Evolutionary conservation across 2,113 vertebrate genomes (phyloP).

Genomic region (Laticauda laticaudata): DNA sequence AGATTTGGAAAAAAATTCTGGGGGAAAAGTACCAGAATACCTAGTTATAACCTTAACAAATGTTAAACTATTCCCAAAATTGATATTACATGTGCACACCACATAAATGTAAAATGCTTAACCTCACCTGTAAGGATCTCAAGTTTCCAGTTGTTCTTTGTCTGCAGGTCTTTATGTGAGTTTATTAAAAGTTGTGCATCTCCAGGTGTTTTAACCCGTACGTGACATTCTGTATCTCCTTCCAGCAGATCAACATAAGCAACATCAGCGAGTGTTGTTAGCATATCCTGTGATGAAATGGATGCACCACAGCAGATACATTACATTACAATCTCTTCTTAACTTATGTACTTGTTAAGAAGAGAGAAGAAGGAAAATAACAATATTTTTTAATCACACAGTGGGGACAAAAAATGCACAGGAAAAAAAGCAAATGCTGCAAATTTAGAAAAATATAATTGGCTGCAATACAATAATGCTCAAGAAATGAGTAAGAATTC

Average conservation of each 20-base stretch:
- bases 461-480: background rate
- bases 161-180: constrained; percentile 73
- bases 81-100: background rate
- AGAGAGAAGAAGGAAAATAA: background rate
- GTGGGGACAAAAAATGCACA: background rate
- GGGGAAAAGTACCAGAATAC: background rate
- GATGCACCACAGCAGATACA: background rate
- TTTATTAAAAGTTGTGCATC: constrained; percentile 76
- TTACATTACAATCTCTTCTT: background rate
- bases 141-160: constrained; percentile 84
- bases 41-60: background rate
- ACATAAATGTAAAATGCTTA: background rate
- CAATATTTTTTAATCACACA: background rate
- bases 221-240: constrained; percentile 88
- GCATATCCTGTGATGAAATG: constrained; percentile 71
- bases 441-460: background rate
- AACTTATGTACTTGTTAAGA: background rate
- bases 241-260: constrained; percentile 90
- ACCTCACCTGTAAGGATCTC: constrained; percentile 86
- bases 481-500: background rate
- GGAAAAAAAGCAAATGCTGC: background rate
- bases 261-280: constrained; percentile 80
- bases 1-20: background rate
- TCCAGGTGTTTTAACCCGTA: constrained; percentile 82
- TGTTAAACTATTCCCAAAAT: background rate